phyloP scores from a whole-genome alignment of 2,797 vertebrate genomes.

The Sebastes wilsoni region DNA sequence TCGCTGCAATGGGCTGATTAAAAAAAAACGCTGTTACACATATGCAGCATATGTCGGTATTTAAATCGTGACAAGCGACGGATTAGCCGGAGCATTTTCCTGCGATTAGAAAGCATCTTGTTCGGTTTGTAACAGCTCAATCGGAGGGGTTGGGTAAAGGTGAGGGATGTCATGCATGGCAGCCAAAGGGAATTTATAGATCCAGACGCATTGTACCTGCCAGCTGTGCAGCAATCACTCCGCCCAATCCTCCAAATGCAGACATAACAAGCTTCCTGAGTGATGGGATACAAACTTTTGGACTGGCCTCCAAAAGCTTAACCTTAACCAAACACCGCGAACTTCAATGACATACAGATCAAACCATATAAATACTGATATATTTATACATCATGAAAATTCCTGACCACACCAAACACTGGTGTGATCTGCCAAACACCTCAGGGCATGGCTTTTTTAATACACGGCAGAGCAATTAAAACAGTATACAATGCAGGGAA shows the following conservation, averaged over 20 bases:
- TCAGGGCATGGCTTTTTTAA: slow-evolving; percentile 53
- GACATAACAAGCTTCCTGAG: slow-evolving; percentile 84
- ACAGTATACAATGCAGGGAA: slow-evolving; percentile 55
- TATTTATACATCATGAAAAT: slow-evolving; percentile 67
- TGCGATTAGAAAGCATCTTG: slow-evolving; percentile 20
- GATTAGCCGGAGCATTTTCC: slow-evolving; percentile 19
- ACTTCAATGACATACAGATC: slow-evolving; percentile 70
- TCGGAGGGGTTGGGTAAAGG: slow-evolving; percentile 44
- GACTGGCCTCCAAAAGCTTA: slow-evolving; percentile 67
- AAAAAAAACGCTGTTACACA: slow-evolving; percentile 12
- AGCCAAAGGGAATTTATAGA: slow-evolving; percentile 74
- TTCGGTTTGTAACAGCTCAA: slow-evolving; percentile 4
- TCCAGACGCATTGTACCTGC: slow-evolving; percentile 74
- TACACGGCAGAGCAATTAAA: slow-evolving; percentile 64
- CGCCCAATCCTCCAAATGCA: slow-evolving; percentile 72
- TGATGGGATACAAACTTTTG: slow-evolving; percentile 77
- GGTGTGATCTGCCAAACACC: slow-evolving; percentile 64
- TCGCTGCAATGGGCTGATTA: slow-evolving; percentile 23
- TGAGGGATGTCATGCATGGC: slow-evolving; percentile 57
- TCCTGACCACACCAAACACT: slow-evolving; percentile 61
- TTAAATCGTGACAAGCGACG: slow-evolving; percentile 15
- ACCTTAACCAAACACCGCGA: slow-evolving; percentile 73
- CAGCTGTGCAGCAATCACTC: slow-evolving; percentile 73
- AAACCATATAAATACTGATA: slow-evolving; percentile 59
- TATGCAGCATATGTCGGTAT: slow-evolving; percentile 24